These are phyloP conservation scores for Theretra japonica DNA, from an alignment of 2,888 invertebrate genomes.

Conservation along the genomic window DNA sequence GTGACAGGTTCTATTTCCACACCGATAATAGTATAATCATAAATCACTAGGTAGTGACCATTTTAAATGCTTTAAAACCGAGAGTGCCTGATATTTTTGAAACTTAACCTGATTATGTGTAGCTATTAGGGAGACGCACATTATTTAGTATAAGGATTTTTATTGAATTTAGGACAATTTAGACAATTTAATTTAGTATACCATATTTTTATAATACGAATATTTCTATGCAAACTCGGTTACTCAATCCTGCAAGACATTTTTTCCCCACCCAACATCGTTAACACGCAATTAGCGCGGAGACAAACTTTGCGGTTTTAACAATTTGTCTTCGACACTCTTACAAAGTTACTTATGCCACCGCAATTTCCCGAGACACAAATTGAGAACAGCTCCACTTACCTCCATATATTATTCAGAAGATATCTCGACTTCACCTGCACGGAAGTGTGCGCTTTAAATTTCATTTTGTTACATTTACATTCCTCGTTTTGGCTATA, in stretches of 20 bases:
- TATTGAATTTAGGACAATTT: no score
- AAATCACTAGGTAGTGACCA: no score
- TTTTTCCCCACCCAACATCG: not conserved
- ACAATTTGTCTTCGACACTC: constrained; percentile 13
- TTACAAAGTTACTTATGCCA: constrained; percentile 9
- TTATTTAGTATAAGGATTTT: no score
- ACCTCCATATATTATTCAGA: constrained; percentile 15
- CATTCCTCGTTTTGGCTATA: not conserved
- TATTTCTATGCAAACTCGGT: no score
- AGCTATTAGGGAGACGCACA: no score
- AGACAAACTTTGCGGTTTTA: constrained; percentile 5
- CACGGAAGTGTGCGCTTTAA: constrained; percentile 12
- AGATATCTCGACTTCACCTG: constrained; percentile 17
- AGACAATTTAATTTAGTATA: no score
- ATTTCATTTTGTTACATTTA: not conserved
- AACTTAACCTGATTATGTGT: no score
- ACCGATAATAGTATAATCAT: no score
- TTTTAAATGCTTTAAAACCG: no score
- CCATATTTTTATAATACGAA: no score
- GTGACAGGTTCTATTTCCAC: no score
- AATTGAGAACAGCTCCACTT: constrained; percentile 7
- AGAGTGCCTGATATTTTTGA: no score
- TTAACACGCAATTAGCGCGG: not conserved
- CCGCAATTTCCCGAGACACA: constrained; percentile 6
- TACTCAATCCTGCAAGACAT: not conserved